phyloP scores from a whole-genome alignment of 2,888 invertebrate species.

The Leptinotarsa rubiginosa region DNA sequence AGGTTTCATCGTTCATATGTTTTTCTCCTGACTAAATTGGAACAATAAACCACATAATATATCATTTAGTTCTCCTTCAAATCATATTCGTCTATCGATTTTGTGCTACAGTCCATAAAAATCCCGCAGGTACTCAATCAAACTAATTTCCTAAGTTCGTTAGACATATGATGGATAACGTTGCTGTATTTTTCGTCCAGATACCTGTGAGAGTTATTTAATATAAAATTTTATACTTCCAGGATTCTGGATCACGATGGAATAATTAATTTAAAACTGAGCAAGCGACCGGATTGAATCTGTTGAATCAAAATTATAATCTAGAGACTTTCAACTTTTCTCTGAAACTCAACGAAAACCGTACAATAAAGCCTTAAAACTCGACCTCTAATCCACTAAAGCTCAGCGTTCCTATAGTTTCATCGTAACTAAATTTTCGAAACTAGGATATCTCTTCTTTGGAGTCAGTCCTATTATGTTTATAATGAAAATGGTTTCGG shows the following conservation, averaged over 20 bases:
- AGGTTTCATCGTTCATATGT: too few relatives aligned
- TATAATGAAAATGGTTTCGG: constrained; percentile 33
- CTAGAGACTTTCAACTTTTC: not conserved
- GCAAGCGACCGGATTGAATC: not conserved
- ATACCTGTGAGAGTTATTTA: too few relatives aligned
- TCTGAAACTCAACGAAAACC: not conserved
- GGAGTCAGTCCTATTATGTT: constrained; percentile 10
- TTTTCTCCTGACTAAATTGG: too few relatives aligned
- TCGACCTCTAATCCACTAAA: not conserved
- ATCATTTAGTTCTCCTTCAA: too few relatives aligned
- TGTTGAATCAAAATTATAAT: not conserved
- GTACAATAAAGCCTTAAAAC: not conserved
- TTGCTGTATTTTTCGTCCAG: not conserved
- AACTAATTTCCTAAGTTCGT: constrained; percentile 11
- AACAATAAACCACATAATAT: too few relatives aligned
- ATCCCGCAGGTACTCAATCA: constrained; percentile 7
- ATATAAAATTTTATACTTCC: not conserved
- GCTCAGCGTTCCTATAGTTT: not conserved
- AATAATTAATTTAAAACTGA: not conserved
- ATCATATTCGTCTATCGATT: too few relatives aligned
- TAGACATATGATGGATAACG: constrained; percentile 1
- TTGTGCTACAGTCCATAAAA: not conserved
- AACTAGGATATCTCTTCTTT: not conserved
- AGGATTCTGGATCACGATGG: not conserved
- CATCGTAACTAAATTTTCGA: not conserved